Evolutionary conservation across 1,140 invertebrate species (phyloP).

Genomic region (Zaprionus davidi): DNA sequence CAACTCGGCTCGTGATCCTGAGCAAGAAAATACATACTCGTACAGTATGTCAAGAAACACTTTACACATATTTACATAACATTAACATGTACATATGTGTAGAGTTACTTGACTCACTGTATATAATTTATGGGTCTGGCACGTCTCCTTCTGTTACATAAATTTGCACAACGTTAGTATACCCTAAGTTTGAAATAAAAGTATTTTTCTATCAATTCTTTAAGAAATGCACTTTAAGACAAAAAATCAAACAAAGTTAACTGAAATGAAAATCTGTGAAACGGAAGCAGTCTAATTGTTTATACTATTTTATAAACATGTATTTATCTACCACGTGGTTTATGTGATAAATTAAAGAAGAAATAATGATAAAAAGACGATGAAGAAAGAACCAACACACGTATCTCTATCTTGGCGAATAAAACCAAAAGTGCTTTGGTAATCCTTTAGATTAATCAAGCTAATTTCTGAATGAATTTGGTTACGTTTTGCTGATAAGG

Average conservation of each 20-base stretch:
- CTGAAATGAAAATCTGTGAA: neutral
- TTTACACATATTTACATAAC: no score
- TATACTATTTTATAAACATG: neutral
- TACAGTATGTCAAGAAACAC: no score
- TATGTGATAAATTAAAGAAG: neutral
- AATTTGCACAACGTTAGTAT: no score
- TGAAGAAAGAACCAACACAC: neutral
- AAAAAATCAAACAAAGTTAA: neutral
- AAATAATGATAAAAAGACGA: neutral
- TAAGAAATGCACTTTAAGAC: neutral
- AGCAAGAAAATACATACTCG: no score
- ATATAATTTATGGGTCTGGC: no score
- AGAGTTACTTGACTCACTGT: no score
- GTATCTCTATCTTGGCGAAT: neutral
- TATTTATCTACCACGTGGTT: neutral
- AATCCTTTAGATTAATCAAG: neutral
- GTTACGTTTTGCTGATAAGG: neutral
- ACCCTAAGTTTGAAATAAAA: no score
- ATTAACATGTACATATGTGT: no score
- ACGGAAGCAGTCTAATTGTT: neutral
- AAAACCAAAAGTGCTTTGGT: neutral
- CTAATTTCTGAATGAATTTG: conserved; percentile 12
- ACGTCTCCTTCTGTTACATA: no score
- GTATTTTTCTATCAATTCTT: no score
- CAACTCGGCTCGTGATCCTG: no score